Evolutionary conservation across 1,140 invertebrate genomes (phyloP), one percentile per base, ranked within the genome.

Genomic region (Macrosteles quadrilineatus): DNA sequence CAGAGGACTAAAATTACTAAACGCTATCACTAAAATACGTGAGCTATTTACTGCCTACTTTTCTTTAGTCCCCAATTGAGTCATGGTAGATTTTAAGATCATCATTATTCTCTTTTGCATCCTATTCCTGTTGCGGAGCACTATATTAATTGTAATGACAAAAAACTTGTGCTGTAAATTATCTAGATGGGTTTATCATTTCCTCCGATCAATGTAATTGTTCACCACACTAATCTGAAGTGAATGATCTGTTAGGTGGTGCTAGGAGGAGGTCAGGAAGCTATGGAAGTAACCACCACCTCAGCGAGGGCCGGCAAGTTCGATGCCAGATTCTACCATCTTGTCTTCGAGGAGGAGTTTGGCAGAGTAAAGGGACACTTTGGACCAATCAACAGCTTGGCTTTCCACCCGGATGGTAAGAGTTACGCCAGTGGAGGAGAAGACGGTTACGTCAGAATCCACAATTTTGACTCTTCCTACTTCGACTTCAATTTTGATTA

Each of bases 321-420:
- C 78, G 98, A 99, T 81, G 96, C 98, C 2, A 86, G 97, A 55
- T 98, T 99, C 81, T 99, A 94, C 87, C 97, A 99, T 82, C 81
- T 99, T 53, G 91, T 99, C n/a, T 99, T 98, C 80, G 98, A 99
- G 84, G 97, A 99, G 82, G 98, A 99, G 83, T 99, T 99, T 83
- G 98, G 91, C 0, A 84, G 97, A 67, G 90, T 99, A 0, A 99
- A 99, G 81, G 98, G 97, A 62, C 98, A 99, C 84, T 99, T 99
- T 79, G 98, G 98, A 76, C 98, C 98, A 0, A 99, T 99, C 76
- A 99, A 99, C 86, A 96, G 94, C 81, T 87, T 99, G 66, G 93
- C 94, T 53, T 99, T 99, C 83, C 96, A 99, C 85, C 98, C 98
- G 12, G 95, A 98, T 86, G 98, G 98, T 43, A 95, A 93, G 78